Evolutionary conservation across 1,140 invertebrate genomes (phyloP).

Genomic region (Potamilus streckersoni): DNA sequence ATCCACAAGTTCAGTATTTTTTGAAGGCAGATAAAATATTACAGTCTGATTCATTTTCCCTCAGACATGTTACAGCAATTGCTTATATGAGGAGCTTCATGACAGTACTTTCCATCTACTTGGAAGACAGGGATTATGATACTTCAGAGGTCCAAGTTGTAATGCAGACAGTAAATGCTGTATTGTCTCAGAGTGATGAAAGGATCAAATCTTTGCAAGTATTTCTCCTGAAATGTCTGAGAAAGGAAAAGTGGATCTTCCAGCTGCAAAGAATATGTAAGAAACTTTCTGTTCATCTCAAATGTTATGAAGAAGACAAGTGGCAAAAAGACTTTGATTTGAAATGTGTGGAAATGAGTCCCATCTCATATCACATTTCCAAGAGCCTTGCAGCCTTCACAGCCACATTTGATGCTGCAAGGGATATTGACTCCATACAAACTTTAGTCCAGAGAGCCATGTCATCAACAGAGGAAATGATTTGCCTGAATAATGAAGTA

Average conservation of each 20-base stretch:
- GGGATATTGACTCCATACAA: neutral
- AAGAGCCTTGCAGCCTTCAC: neutral
- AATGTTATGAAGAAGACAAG: neutral
- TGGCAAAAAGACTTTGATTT: conserved; percentile 4
- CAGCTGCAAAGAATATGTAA: neutral
- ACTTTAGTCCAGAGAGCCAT: neutral
- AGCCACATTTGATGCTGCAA: neutral
- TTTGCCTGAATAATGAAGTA: conserved; percentile 6
- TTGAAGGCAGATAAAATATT: too few relatives aligned
- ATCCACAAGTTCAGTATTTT: too few relatives aligned
- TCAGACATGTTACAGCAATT: conserved; percentile 8
- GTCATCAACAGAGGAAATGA: neutral
- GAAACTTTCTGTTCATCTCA: neutral
- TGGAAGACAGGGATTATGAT: neutral
- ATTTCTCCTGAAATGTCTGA: conserved; percentile 13
- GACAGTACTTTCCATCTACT: neutral
- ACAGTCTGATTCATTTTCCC: neutral
- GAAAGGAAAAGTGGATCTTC: neutral
- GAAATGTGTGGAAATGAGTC: conserved; percentile 7
- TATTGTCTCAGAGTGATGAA: neutral
- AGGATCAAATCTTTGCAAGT: neutral
- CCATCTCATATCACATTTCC: neutral
- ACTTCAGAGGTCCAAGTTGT: neutral
- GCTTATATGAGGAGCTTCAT: conserved; percentile 3
- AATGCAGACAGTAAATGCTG: neutral